A percentile compares a stretch with the other conserved stretches of the same genome.
These are phyloP conservation scores for Acleris literana DNA, from an alignment of 2,888 invertebrate species.

Conservation along the genomic window DNA sequence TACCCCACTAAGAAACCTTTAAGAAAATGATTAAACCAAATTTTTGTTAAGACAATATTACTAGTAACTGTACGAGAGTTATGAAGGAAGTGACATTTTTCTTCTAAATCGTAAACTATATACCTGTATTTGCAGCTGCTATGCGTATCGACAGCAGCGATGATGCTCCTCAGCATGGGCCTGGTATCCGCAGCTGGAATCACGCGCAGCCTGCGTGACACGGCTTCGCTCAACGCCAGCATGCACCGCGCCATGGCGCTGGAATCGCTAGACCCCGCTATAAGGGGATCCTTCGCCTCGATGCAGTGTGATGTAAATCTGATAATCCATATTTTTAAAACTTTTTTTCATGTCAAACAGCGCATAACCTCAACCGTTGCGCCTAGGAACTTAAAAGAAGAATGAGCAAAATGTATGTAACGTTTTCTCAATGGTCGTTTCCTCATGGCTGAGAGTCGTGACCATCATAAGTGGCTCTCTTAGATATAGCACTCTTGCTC, in stretches of 20 bases:
- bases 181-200: conserved; percentile 58
- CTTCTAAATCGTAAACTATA: no score
- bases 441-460: no score
- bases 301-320: conserved; percentile 71
- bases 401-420: no score
- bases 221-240: conserved; percentile 61
- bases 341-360: no score
- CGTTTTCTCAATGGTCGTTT: no score
- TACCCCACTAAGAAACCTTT: no score
- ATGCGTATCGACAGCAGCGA: conserved; percentile 61
- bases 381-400: no score
- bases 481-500: no score
- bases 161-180: conserved; percentile 65
- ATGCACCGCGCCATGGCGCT: conserved; percentile 66
- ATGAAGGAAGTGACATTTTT: neutral
- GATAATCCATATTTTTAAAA: no score
- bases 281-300: conserved; percentile 64
- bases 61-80: neutral
- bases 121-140: conserved; percentile 54
- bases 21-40: no score
- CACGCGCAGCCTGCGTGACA: conserved; percentile 63
- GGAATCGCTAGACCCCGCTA: conserved; percentile 58
- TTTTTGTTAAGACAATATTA: neutral
- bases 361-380: no score
- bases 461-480: no score